phyloP scores from a whole-genome alignment of 2,113 vertebrate genomes.

The rat (Rattus norvegicus) region GRCr8 NC_086019.1:44775501-44776000 shows the following conservation, averaged over 20 bases:
- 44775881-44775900: neutral
- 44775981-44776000: conserved; percentile 48
- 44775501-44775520: accelerated
- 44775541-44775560: neutral
- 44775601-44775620: neutral
- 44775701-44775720: neutral
- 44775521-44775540: neutral
- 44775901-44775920: neutral
- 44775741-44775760: conserved; percentile 22
- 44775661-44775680: neutral
- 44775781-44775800: neutral
- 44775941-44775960: neutral
- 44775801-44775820: neutral
- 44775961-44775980: neutral
- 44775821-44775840: neutral
- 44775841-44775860: neutral
- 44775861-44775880: neutral
- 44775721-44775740: neutral
- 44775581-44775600: neutral
- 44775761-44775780: neutral
- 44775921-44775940: neutral
- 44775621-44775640: neutral
- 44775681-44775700: neutral
- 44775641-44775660: neutral
- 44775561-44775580: neutral